Evolutionary conservation across 2,888 invertebrate species (phyloP), one percentile per base, ranked within the genome.

Genomic region (Ischnura elegans): DNA sequence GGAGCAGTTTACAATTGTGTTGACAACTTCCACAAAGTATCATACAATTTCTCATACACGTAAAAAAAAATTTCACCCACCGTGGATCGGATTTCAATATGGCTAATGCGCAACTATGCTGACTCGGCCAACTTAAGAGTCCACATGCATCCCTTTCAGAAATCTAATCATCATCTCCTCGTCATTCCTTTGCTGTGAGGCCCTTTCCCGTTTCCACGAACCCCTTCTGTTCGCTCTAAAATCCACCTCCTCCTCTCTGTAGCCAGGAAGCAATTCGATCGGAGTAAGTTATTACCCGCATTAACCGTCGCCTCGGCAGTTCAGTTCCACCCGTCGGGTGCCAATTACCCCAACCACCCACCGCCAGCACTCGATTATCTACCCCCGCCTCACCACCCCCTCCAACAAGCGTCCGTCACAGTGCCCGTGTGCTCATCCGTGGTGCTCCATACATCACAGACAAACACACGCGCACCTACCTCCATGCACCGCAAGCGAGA

Each of bases 261-360:
- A 76, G 76, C 19, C n/a, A 36, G 76, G 76, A 76, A 36, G 76
- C 76, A 76, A 76, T 76, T 76, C 76, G 76, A 76, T 76, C 76
- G 76, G 76, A 76, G 90, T 61, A 90, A 90, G 61, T 90, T 61
- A 90, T 90, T 90, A 90, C 55, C n/a, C 61, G 90, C 61, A 61
- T 76, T 76, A 90, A 55, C 36, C 25, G 86, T 86, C 46, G n/a
- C 86, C 86, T 86, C 90, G 25, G 45, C 90, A 90, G 61, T 90
- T 90, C 90, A 90, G 61, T 90, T 90, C 90, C 61, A 61, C 43
- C 66, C n/a, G 90, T 90, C 90, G 61, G 55, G 90, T 61, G 61
- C 61, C 90, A 43, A 90, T 90, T 90, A 90, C 76, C 36, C 61
- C 61, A 51, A 2, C 61, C 61, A 25, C 21, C 21, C 61, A 55